These are phyloP conservation scores for Gasteruption jaculator DNA, from an alignment of 2,888 invertebrate genomes.

Conservation along the genomic window DNA sequence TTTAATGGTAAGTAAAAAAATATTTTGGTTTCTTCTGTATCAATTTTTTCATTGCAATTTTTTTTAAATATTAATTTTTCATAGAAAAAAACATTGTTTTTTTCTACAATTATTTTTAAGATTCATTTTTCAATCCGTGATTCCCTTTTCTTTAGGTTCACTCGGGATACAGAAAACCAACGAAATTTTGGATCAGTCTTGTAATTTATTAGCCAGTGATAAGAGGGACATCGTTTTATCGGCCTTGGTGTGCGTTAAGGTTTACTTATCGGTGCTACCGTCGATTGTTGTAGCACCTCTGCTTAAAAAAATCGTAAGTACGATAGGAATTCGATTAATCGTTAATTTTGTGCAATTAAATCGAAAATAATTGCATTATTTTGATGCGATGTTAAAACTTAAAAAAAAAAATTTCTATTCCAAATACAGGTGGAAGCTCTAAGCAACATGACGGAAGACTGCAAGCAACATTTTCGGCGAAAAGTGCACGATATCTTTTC, in stretches of 20 bases:
- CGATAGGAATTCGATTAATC: conserved; percentile 10
- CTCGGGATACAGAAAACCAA: conserved; percentile 61
- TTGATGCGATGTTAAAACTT: too few relatives aligned
- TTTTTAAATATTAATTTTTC: neutral
- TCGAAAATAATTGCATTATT: too few relatives aligned
- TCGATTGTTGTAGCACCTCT: conserved; percentile 63
- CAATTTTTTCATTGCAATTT: conserved; percentile 4
- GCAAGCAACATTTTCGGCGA: conserved; percentile 74
- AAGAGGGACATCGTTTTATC: conserved; percentile 70
- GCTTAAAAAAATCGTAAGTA: conserved; percentile 61
- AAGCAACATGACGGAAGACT: conserved; percentile 75
- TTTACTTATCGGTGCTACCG: conserved; percentile 63
- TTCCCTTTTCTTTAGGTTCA: conserved; percentile 52
- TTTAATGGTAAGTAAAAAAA: conserved; percentile 52
- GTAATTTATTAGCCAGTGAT: conserved; percentile 57
- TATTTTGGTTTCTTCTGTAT: conserved; percentile 34
- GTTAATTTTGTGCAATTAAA: neutral
- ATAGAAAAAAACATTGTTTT: neutral
- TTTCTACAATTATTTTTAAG: conserved; percentile 36
- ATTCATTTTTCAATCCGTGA: too few relatives aligned
- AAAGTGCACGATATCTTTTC: conserved; percentile 76
- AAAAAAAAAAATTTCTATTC: neutral
- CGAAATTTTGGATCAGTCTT: conserved; percentile 62
- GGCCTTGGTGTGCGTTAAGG: conserved; percentile 70
- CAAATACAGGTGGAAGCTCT: conserved; percentile 65